Evolutionary conservation across 2,797 vertebrate genomes (phyloP), one percentile per base, ranked within the genome.

Genomic region (Sternarchorhynchus goeldii): DNA sequence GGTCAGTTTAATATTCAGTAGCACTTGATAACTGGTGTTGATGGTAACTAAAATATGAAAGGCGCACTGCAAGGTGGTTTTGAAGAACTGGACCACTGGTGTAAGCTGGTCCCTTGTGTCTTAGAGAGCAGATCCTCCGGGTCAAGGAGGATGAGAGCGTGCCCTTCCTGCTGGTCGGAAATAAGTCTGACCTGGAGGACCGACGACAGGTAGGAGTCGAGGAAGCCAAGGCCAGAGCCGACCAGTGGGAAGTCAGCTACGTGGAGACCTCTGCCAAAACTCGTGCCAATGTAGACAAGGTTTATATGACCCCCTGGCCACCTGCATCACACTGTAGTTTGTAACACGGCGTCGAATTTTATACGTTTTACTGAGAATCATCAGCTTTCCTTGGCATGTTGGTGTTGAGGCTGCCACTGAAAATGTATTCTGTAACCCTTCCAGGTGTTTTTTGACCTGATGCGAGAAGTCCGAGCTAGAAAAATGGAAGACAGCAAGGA

Each of bases 401-500:
- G 12, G 6, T 36, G 5, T 32, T 36, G 10, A 2, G 25, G 39
- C 20, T 31, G 36, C 32, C 7, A 70, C 18, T 60, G 29, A 45
- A 29, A 31, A 67, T 20, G 21, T 36, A 57, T 31, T 64, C 3
- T 56, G 32, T 36, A 4, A 53, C 79, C 17, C 57, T 34, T 82
- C 4, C 85, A 96, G 95, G 95, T 96, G 72, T 96, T 96, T 90
- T 96, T 96, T 76, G 95, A 96, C 86, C 93, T 96, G 84, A 96
- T 96, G 95, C 92, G 95, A 89, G 95, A 96, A 92, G 95, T 96
- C 83, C 91, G 95, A 90, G 94, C 95, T 84, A 93, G 95, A 87
- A 96, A 96, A 87, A 95, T 96, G 95, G 95, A 96, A 91, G 94
- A 95, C 82, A 95, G 94, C 89, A 96, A 96, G 92, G 95, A 95